These are phyloP conservation scores for Diarsia mendica DNA, from an alignment of 2,888 invertebrate genomes.

Conservation along the genomic window DNA sequence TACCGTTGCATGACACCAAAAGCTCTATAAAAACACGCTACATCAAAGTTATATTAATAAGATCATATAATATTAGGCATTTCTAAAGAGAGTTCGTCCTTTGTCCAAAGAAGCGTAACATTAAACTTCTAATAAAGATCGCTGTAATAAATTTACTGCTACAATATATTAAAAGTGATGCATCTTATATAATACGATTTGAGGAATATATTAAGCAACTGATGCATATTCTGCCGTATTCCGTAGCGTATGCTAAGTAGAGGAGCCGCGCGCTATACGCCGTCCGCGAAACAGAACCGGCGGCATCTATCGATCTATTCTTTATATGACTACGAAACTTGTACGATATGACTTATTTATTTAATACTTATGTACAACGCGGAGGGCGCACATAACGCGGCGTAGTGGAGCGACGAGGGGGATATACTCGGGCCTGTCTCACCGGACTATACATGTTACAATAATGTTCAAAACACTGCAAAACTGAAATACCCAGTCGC, in stretches of 20 bases:
- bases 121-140: conserved; percentile 49
- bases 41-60: conserved; percentile 55
- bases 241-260: conserved; percentile 63
- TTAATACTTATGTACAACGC: conserved; percentile 73
- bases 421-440: conserved; percentile 59
- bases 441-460: conserved; percentile 54
- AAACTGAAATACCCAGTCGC: conserved; percentile 65
- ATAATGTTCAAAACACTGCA: conserved; percentile 60
- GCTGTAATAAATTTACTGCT: conserved; percentile 54
- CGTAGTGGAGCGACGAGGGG: conserved; percentile 3
- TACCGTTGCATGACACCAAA: conserved; percentile 59
- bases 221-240: conserved; percentile 40
- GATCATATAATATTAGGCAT: conserved; percentile 49
- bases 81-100: conserved; percentile 58
- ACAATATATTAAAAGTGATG: conserved; percentile 48
- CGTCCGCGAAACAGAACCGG: conserved; percentile 39
- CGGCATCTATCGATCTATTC: conserved; percentile 61
- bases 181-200: conserved; percentile 51
- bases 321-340: conserved; percentile 77
- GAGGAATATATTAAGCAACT: conserved; percentile 48
- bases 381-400: conserved; percentile 53
- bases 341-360: conserved; percentile 79
- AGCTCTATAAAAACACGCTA: conserved; percentile 65
- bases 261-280: conserved; percentile 25
- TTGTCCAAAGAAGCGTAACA: conserved; percentile 52